Evolutionary conservation across 2,888 invertebrate species (phyloP), one percentile per base, ranked within the genome.

Genomic region (Drosophila kuntzei): DNA sequence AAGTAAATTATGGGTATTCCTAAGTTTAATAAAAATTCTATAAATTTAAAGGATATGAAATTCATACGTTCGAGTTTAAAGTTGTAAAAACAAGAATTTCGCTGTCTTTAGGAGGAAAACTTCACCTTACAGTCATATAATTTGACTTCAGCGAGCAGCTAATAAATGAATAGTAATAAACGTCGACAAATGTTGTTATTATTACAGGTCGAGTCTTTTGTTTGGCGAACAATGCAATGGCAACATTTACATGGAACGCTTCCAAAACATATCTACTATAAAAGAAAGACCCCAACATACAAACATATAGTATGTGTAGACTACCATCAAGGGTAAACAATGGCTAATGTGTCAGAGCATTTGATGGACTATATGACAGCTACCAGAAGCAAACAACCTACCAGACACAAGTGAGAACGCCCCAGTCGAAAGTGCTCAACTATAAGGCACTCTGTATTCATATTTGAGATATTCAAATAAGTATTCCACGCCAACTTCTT

Each of bases 181-280:
- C 11, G 58, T 55, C 55, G 57, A 57, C 62, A 74, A 79, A 71
- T 75, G 65, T 54, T 64, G 50, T 63, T 75, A 60, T 67, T 74
- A 65, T 66, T 61, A n/a, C 50, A 60, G 27, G 61, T 51, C 63
- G 41, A 62, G 58, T 59, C 66, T 69, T 72, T 89, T 89, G 85
- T 89, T 72, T 43, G 70, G 6, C 25, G 67, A 68, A 81, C 84
- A 85, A 79, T 71, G 76, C 73, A 72, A 71, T 55, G 70, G 71
- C 47, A 69, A 69, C 76, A 81, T 74, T 80, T 76, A 70, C 59
- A 55, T 55, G 58, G 25, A 55, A 60, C 59, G 68, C 46, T 73
- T 51, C 34, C 41, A n/a, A n/a, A 29, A 29, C 41, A 43, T 25
- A 25, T 25, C 58, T 16, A n/a, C n/a, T n/a, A n/a, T n/a, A 36